Conservation (phyloP, 2,797 vertebrate species). For the Poecilia wingei region DNA sequence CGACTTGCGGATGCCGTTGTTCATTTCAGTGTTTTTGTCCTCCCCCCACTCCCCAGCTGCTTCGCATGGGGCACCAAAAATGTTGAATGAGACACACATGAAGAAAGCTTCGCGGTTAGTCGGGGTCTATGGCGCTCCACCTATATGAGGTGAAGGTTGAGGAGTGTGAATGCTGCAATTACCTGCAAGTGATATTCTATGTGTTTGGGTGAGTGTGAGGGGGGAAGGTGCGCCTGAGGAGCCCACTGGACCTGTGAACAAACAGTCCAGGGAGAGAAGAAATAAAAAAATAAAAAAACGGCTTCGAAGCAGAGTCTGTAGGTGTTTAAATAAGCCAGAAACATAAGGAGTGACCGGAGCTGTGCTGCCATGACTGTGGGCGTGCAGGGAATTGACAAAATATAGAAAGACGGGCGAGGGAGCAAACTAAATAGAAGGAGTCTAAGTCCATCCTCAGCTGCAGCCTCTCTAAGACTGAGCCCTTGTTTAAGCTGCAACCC, state of each 20-base stretch:
- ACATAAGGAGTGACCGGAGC: conserved; percentile 9
- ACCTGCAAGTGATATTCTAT: conserved; percentile 23
- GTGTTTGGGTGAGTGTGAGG: conserved; percentile 53
- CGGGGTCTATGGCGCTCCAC: conserved; percentile 27
- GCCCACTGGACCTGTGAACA: conserved; percentile 73
- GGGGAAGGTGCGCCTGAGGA: conserved; percentile 65
- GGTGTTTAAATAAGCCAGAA: conserved; percentile 23
- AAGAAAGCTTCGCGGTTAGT: conserved; percentile 31
- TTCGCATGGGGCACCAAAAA: conserved; percentile 47
- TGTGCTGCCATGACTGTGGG: conserved; percentile 22
- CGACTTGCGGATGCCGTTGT: conserved; percentile 73
- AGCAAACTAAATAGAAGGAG: conserved; percentile 26
- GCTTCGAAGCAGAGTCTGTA: conserved; percentile 49
- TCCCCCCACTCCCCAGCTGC: conserved; percentile 28
- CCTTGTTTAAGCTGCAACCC: conserved; percentile 79
- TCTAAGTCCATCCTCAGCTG: conserved; percentile 51
- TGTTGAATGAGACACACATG: conserved; percentile 53
- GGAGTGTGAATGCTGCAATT: conserved; percentile 25
- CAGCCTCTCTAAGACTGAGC: conserved; percentile 67
- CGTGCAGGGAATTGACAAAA: conserved; percentile 30
- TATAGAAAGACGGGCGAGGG: conserved; percentile 11
- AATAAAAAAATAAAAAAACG: conserved; percentile 15
- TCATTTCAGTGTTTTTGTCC: conserved; percentile 63
- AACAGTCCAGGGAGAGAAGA: conserved; percentile 60
- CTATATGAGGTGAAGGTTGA: conserved; percentile 30